Conservation (phyloP, 1,140 invertebrate genomes). For the Periplaneta americana region DNA sequence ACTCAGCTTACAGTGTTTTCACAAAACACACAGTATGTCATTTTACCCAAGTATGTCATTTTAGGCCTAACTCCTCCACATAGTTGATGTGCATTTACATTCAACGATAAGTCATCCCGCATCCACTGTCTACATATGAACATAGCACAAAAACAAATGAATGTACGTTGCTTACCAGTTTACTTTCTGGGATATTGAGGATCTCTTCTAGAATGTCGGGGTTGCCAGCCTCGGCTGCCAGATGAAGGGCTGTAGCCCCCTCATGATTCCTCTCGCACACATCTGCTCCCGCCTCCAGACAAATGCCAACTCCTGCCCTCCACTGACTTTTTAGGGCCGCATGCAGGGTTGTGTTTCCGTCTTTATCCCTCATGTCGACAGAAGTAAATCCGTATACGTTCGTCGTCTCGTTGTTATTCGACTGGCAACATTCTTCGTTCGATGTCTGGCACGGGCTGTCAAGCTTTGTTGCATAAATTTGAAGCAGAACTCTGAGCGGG, state of each 20-base stretch:
- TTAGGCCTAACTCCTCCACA: no score
- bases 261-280: slow-evolving; percentile 52
- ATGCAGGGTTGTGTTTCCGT: slow-evolving; percentile 40
- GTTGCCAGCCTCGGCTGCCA: slow-evolving; percentile 52
- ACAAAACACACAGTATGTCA: no score
- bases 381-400: background rate
- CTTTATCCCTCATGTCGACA: slow-evolving; percentile 38
- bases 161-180: slow-evolving; percentile 31
- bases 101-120: no score
- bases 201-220: slow-evolving; percentile 54
- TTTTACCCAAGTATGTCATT: no score
- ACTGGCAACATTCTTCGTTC: no score
- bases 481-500: slow-evolving; percentile 39
- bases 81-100: no score
- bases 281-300: slow-evolving; percentile 63
- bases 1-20: no score
- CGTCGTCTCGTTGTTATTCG: no score
- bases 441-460: slow-evolving; percentile 21
- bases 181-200: slow-evolving; percentile 46
- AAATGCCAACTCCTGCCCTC: slow-evolving; percentile 48
- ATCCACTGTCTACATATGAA: no score
- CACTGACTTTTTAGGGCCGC: slow-evolving; percentile 39
- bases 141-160: no score
- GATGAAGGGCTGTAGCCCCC: slow-evolving; percentile 48
- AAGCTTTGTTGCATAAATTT: no score